Percentiles rank a stretch among this genome's conserved stretches.
Evolutionary conservation across 1,140 invertebrate species (phyloP).

Genomic region (Trachymyrmex septentrionalis): DNA sequence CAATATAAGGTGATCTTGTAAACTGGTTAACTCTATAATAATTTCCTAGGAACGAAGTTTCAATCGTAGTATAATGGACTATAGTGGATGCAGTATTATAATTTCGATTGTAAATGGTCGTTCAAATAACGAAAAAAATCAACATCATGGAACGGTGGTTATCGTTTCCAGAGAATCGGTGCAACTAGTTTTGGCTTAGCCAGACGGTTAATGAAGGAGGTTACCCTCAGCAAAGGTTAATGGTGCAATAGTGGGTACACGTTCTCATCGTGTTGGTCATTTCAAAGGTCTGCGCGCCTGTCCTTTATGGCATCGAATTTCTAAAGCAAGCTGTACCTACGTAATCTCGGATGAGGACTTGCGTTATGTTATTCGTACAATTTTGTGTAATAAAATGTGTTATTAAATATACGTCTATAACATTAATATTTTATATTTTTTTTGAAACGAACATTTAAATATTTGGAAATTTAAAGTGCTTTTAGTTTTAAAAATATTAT

Average conservation of each 20-base stretch:
- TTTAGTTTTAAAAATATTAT: not conserved
- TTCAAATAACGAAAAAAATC: constrained; percentile 53
- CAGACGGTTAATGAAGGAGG: constrained; percentile 66
- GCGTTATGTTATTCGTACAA: not conserved
- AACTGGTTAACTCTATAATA: constrained; percentile 56
- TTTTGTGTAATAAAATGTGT: not conserved
- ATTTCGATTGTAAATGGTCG: constrained; percentile 15
- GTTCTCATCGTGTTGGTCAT: constrained; percentile 53
- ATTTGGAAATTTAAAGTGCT: not conserved
- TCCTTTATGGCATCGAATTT: constrained; percentile 63
- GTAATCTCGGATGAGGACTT: not conserved
- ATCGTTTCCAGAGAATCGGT: constrained; percentile 56
- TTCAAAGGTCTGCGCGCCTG: constrained; percentile 49
- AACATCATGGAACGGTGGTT: constrained; percentile 19
- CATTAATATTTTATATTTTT: constrained; percentile 1
- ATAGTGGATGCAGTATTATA: constrained; percentile 27
- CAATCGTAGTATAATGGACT: not conserved
- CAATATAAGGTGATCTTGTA: constrained; percentile 30
- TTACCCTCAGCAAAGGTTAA: constrained; percentile 69
- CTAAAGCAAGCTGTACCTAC: constrained; percentile 4
- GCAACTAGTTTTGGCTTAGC: constrained; percentile 45
- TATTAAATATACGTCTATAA: not conserved
- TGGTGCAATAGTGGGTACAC: constrained; percentile 40
- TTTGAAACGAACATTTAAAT: not conserved
- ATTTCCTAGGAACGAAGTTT: constrained; percentile 61